Conservation (phyloP, 2,888 invertebrate species). For the Netelia inedita region DNA sequence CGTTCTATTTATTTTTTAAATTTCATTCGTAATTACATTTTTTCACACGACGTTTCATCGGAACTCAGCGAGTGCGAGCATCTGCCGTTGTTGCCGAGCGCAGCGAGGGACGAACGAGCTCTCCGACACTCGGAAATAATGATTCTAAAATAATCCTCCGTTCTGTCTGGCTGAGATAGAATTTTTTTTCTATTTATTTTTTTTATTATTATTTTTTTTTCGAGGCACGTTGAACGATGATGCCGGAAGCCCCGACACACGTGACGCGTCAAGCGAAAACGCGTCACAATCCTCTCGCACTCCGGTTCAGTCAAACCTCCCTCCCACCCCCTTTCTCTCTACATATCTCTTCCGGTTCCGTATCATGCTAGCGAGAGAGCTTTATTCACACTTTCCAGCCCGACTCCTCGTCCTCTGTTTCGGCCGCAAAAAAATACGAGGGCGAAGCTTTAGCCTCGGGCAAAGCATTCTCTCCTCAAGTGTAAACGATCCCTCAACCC, state of each 20-base stretch:
- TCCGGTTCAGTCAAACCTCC: constrained; percentile 22
- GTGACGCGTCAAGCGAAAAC: constrained; percentile 18
- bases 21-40: constrained; percentile 50
- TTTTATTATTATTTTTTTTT: constrained; percentile 6
- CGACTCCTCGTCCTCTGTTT: background rate
- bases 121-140: constrained; percentile 47
- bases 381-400: constrained; percentile 1
- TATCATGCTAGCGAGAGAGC: constrained; percentile 32
- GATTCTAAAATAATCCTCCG: constrained; percentile 49
- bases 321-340: background rate
- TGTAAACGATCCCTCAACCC: constrained; percentile 53
- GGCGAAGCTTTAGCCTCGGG: constrained; percentile 37
- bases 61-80: background rate
- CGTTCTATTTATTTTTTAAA: constrained; percentile 1
- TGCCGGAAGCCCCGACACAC: constrained; percentile 31
- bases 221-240: constrained; percentile 29
- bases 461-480: constrained; percentile 42
- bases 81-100: constrained; percentile 7
- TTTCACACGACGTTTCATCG: constrained; percentile 26
- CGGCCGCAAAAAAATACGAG: constrained; percentile 2
- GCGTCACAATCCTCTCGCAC: constrained; percentile 44
- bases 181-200: constrained; percentile 19
- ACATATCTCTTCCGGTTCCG: constrained; percentile 49
- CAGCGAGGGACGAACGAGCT: background rate
- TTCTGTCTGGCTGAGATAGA: constrained; percentile 20